phyloP scores from a whole-genome alignment of 1,140 invertebrate species.

The Psix sp. region DNA sequence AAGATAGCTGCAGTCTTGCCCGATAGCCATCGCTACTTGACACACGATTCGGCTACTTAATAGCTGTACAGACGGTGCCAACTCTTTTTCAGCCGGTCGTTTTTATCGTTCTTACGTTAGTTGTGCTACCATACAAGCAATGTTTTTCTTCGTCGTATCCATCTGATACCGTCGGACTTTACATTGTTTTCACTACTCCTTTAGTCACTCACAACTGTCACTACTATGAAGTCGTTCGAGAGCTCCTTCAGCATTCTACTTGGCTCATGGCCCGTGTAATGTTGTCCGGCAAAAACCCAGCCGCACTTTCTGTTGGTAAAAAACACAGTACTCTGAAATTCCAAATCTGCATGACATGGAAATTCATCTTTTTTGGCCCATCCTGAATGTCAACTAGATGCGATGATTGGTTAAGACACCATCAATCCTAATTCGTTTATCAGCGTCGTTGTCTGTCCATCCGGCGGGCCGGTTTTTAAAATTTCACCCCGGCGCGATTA shows the following conservation, averaged over 20 bases:
- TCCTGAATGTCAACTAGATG: conserved; percentile 1
- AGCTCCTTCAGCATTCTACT: conserved; percentile 31
- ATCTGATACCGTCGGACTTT: conserved; percentile 50
- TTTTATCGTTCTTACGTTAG: conserved; percentile 18
- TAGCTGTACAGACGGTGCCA: conserved; percentile 45
- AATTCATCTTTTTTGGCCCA: neutral
- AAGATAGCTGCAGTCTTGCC: conserved; percentile 16
- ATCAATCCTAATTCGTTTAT: conserved; percentile 32
- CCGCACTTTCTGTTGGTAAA: too few relatives aligned
- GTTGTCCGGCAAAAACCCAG: conserved; percentile 13
- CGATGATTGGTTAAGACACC: conserved; percentile 4
- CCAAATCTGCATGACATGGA: too few relatives aligned
- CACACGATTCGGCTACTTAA: conserved; percentile 51
- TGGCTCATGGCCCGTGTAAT: conserved; percentile 24
- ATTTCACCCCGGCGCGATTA: conserved; percentile 21
- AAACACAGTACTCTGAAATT: conserved; percentile 8
- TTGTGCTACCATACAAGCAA: conserved; percentile 16
- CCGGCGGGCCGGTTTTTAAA: conserved; percentile 17
- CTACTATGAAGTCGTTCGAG: conserved; percentile 42
- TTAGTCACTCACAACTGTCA: conserved; percentile 40
- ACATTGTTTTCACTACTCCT: conserved; percentile 41
- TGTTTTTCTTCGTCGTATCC: conserved; percentile 30
- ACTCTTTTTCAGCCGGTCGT: conserved; percentile 39
- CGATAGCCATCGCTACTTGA: conserved; percentile 43
- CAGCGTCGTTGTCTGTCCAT: neutral